These are phyloP conservation scores for Campoletis raptor DNA, from an alignment of 2,888 invertebrate genomes.

Conservation along the genomic window DNA sequence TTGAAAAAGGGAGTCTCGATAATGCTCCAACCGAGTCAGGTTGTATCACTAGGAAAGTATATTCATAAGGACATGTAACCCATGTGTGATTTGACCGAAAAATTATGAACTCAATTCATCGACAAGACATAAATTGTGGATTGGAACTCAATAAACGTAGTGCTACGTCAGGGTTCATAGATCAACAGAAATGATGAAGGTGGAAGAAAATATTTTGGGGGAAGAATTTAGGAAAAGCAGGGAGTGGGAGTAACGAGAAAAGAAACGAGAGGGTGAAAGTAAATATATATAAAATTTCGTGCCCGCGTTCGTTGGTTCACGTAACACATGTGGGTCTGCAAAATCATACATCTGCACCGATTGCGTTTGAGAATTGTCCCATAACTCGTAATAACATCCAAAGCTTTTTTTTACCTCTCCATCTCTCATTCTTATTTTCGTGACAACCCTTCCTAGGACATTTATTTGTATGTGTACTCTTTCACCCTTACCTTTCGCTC, in stretches of 20 bases:
- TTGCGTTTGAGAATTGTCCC: slow-evolving; percentile 61
- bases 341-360: slow-evolving; percentile 76
- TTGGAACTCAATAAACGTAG: slow-evolving; percentile 17
- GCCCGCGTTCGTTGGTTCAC: slow-evolving; percentile 59
- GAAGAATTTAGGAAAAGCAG: slow-evolving; percentile 30
- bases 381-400: slow-evolving; percentile 50
- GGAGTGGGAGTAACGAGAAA: slow-evolving; percentile 58
- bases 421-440: slow-evolving; percentile 46
- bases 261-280: slow-evolving; percentile 56
- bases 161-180: not conserved
- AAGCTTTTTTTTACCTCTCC: slow-evolving; percentile 34
- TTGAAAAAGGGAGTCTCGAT: slow-evolving; percentile 62
- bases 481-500: slow-evolving; percentile 68
- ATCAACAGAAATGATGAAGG: slow-evolving; percentile 7
- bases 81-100: slow-evolving; percentile 54
- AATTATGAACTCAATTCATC: slow-evolving; percentile 72
- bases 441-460: slow-evolving; percentile 58
- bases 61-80: slow-evolving; percentile 20
- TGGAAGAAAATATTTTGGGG: not conserved
- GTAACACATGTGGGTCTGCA: slow-evolving; percentile 66
- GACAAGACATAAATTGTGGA: slow-evolving; percentile 71
- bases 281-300: slow-evolving; percentile 61
- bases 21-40: slow-evolving; percentile 64
- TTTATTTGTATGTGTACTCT: slow-evolving; percentile 41
- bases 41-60: slow-evolving; percentile 70